These are phyloP conservation scores for Sturmia bella DNA, from an alignment of 2,888 invertebrate species.

Conservation along the genomic window DNA sequence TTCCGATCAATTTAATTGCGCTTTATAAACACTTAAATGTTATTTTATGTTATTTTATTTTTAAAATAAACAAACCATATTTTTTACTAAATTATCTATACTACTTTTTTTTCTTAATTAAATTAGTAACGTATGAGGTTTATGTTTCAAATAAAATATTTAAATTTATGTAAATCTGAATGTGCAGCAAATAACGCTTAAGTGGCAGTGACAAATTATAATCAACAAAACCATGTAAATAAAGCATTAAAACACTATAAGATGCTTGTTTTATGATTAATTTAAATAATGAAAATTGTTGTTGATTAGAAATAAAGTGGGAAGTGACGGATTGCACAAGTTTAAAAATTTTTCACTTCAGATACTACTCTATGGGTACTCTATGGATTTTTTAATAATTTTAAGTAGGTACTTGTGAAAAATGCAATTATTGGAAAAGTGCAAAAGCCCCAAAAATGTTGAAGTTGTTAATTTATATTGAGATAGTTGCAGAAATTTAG, in stretches of 20 bases:
- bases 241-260: neutral
- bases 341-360: too few species aligned
- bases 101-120: conserved; percentile 5
- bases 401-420: too few species aligned
- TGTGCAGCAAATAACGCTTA: conserved; percentile 52
- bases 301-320: neutral
- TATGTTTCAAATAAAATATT: conserved; percentile 14
- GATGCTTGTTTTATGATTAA: neutral
- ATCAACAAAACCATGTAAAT: conserved; percentile 16
- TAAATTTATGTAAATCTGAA: conserved; percentile 45
- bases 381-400: too few species aligned
- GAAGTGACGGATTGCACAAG: too few species aligned
- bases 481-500: too few species aligned
- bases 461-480: too few species aligned
- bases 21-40: conserved; percentile 24
- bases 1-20: conserved; percentile 2
- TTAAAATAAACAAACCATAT: too few species aligned
- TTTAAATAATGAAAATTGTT: neutral
- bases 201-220: conserved; percentile 57
- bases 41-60: neutral
- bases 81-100: neutral
- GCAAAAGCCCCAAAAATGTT: too few species aligned
- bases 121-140: conserved; percentile 7
- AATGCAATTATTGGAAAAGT: too few species aligned
- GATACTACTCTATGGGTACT: too few species aligned